A percentile compares a stretch with the other conserved stretches of the same genome.
Conservation (phyloP, 2,797 vertebrate species). For the Zalophus californianus region DNA sequence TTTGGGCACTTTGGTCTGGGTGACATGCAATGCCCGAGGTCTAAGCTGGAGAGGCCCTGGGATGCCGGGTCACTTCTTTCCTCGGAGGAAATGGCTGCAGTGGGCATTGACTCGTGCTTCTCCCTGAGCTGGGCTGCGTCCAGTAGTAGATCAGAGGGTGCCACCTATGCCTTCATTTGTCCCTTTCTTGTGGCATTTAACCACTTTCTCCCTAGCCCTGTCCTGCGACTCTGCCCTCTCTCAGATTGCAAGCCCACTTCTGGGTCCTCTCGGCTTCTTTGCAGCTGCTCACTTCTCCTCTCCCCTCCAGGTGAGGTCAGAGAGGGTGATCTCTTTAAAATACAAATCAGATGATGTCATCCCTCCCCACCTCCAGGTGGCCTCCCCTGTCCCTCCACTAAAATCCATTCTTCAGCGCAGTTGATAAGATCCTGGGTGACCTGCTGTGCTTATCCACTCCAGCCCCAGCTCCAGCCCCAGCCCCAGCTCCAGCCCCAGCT, state of each 20-base stretch:
- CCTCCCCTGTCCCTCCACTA: not conserved
- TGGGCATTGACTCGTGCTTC: not conserved
- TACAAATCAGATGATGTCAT: slow-evolving; percentile 67
- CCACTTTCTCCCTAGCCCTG: not conserved
- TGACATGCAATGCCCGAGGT: accelerated
- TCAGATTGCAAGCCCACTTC: not conserved
- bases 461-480: not conserved
- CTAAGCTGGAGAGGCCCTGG: not conserved
- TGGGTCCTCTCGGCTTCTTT: not conserved
- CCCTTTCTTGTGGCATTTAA: not conserved
- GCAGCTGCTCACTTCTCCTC: not conserved
- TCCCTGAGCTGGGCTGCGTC: not conserved
- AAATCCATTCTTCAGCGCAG: slow-evolving; percentile 42
- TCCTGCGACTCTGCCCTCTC: not conserved
- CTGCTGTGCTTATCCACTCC: not conserved
- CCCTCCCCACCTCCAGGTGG: not conserved
- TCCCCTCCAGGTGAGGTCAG: slow-evolving; percentile 13
- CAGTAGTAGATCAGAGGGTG: not conserved
- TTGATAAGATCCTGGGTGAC: slow-evolving; percentile 37
- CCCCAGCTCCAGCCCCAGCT: not conserved
- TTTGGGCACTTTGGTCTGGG: not conserved
- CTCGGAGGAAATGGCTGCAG: not conserved
- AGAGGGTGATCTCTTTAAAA: slow-evolving; percentile 60
- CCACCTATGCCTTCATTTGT: not conserved
- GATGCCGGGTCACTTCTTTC: not conserved